Evolutionary conservation across 2,113 vertebrate species (phyloP).

Genomic region (Otis tarda): DNA sequence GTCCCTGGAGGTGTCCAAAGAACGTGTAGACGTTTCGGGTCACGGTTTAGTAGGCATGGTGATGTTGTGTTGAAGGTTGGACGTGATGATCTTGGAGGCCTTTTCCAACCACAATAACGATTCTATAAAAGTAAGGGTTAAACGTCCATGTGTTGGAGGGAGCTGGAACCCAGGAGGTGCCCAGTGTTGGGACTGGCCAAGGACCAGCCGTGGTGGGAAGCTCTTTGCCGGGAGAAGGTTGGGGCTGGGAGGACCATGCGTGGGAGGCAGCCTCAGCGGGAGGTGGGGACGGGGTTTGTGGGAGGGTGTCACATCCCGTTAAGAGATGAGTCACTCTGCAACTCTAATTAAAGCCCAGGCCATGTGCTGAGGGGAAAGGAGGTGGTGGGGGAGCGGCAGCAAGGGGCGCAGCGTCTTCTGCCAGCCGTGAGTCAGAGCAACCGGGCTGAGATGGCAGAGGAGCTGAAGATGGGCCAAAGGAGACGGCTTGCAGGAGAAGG

Average conservation of each 20-base stretch:
- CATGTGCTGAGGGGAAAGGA: not conserved
- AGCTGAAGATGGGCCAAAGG: not conserved
- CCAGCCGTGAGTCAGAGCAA: not conserved
- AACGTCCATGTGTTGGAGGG: not conserved
- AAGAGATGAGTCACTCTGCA: not conserved
- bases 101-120: too few species aligned
- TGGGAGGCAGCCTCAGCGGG: not conserved
- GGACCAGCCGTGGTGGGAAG: not conserved
- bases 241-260: not conserved
- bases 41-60: too few species aligned
- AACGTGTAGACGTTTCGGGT: too few species aligned
- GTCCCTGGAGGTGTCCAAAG: too few species aligned
- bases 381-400: not conserved
- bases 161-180: not conserved
- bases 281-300: not conserved
- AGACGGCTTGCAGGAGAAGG: not conserved
- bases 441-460: not conserved
- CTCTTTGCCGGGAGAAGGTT: not conserved
- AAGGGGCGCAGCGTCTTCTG: not conserved
- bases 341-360: slow-evolving; percentile 2
- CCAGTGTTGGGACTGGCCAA: not conserved
- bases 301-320: not conserved
- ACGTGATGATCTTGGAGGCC: too few species aligned
- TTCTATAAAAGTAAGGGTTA: not conserved
- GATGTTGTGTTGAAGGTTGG: too few species aligned